Conservation (phyloP, 2,888 invertebrate genomes). For the Exephanes ischioxanthus region DNA sequence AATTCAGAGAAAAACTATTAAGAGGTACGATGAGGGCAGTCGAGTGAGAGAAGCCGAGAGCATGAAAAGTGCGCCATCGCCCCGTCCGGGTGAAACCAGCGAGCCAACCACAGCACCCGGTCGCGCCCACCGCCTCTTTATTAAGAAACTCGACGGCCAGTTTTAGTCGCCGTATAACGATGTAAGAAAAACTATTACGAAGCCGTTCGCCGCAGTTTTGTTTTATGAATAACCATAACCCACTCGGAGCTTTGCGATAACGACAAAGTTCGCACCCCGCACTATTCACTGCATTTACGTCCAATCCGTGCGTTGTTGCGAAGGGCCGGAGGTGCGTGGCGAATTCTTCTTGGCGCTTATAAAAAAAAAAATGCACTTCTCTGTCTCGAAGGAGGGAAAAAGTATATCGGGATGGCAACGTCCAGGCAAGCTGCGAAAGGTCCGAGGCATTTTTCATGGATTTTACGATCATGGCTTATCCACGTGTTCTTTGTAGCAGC, state of each 20-base stretch:
- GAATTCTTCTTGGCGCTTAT: not conserved
- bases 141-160: constrained; percentile 54
- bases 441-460: constrained; percentile 23
- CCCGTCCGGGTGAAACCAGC: constrained; percentile 7
- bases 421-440: constrained; percentile 13
- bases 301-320: not conserved
- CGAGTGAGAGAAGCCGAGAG: constrained; percentile 25
- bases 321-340: not conserved
- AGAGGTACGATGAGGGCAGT: constrained; percentile 37
- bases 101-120: constrained; percentile 32
- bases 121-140: constrained; percentile 42
- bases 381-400: not conserved
- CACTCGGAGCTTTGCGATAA: constrained; percentile 33
- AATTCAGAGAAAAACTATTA: constrained; percentile 42
- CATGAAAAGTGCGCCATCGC: constrained; percentile 21
- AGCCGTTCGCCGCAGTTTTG: constrained; percentile 51
- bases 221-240: constrained; percentile 43
- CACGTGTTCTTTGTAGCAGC: constrained; percentile 7
- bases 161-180: constrained; percentile 53
- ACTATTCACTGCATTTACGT: not conserved
- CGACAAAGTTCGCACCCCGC: constrained; percentile 25
- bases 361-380: not conserved
- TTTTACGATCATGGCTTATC: constrained; percentile 13
- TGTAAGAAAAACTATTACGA: constrained; percentile 61
- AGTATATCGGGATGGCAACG: not conserved